Evolutionary conservation across 2,888 invertebrate species (phyloP).

Genomic region (Drosophila lacicola): DNA sequence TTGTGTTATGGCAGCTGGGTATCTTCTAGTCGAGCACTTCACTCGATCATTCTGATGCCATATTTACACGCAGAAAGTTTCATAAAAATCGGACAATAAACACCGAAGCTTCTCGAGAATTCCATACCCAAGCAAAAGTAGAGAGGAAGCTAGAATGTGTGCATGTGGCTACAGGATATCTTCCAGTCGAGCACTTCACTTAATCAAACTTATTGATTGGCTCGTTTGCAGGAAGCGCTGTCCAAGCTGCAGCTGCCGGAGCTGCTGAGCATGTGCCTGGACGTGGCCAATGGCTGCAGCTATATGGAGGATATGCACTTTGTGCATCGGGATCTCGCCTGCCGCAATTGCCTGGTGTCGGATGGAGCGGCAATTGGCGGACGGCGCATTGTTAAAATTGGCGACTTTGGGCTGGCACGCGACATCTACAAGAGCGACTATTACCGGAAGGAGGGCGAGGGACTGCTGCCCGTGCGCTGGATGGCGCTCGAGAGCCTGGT

Average conservation of each 20-base stretch:
- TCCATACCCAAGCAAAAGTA: too few species aligned
- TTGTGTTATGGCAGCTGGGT: too few species aligned
- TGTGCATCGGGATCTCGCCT: slow-evolving; percentile 98
- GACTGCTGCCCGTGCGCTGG: slow-evolving; percentile 97
- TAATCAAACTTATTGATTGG: too few species aligned
- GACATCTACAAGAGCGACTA: slow-evolving; percentile 99
- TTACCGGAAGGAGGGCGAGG: slow-evolving; percentile 96
- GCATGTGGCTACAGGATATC: too few species aligned
- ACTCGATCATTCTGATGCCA: too few species aligned
- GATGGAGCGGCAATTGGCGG: slow-evolving; percentile 79
- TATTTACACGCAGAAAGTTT: too few species aligned
- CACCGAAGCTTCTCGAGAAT: too few species aligned
- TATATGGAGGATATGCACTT: slow-evolving; percentile 99
- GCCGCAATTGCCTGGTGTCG: slow-evolving; percentile 97
- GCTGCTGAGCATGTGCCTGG: slow-evolving; percentile 96
- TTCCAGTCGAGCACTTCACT: too few species aligned
- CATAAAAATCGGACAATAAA: too few species aligned
- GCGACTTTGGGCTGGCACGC: slow-evolving; percentile 98
- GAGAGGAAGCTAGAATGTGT: too few species aligned
- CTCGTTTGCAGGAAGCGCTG: slow-evolving; percentile 86
- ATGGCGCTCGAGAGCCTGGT: slow-evolving; percentile 99
- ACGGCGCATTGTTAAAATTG: slow-evolving; percentile 89
- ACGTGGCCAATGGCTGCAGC: slow-evolving; percentile 97
- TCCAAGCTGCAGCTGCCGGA: slow-evolving; percentile 92
- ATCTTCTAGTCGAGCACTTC: too few species aligned